Evolutionary conservation across 1,140 invertebrate genomes (phyloP).

Genomic region (Hyphantria cunea): DNA sequence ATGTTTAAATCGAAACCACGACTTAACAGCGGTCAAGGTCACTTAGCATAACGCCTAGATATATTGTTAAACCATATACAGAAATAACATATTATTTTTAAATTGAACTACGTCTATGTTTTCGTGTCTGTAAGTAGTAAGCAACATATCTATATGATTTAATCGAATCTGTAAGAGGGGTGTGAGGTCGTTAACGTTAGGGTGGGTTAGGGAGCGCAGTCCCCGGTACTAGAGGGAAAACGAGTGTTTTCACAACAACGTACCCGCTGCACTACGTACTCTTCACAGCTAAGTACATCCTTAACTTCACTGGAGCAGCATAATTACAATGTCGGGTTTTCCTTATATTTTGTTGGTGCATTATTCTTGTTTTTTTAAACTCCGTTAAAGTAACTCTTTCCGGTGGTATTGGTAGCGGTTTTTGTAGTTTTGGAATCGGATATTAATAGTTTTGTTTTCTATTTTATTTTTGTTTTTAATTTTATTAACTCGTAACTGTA

Average conservation of each 20-base stretch:
- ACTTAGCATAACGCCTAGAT: too few species aligned
- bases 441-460: too few species aligned
- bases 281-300: conserved; percentile 27
- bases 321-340: conserved; percentile 22
- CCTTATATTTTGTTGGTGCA: too few species aligned
- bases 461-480: too few species aligned
- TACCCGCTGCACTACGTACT: conserved; percentile 19
- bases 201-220: conserved; percentile 42
- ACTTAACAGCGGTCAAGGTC: too few species aligned
- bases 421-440: too few species aligned
- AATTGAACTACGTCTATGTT: not conserved
- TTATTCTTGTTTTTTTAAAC: too few species aligned
- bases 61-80: too few species aligned
- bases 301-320: conserved; percentile 24
- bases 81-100: not conserved
- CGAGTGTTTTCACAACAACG: conserved; percentile 43
- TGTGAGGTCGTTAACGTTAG: conserved; percentile 40
- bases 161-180: conserved; percentile 26
- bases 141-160: conserved; percentile 1
- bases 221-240: conserved; percentile 2
- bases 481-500: too few species aligned
- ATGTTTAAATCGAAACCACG: too few species aligned
- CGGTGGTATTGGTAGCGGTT: too few species aligned
- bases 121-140: not conserved
- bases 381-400: too few species aligned